These are phyloP conservation scores for Tenualosa ilisha DNA, from an alignment of 2,797 vertebrate genomes.

Conservation along the genomic window DNA sequence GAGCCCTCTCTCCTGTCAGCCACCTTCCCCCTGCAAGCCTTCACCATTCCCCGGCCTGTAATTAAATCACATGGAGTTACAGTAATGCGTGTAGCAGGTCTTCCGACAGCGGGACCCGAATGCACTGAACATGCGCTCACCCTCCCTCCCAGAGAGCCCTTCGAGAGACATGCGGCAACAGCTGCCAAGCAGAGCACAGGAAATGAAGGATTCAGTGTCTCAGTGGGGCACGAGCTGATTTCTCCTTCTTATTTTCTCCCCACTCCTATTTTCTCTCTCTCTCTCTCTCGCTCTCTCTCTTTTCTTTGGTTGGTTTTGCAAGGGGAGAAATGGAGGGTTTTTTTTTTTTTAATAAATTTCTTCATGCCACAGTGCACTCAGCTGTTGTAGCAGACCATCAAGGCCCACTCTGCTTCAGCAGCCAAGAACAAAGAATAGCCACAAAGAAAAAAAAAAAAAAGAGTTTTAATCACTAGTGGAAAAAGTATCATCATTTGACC, in stretches of 20 bases:
- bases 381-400: background rate
- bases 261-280: background rate
- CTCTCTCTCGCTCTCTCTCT: background rate
- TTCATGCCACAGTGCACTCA: conserved; percentile 7
- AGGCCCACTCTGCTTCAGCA: background rate
- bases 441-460: conserved; percentile 28
- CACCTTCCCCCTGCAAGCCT: background rate
- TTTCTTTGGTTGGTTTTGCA: background rate
- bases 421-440: too few species aligned
- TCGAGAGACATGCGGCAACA: conserved; percentile 5
- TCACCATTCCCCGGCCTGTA: conserved; percentile 20
- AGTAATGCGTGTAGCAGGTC: conserved; percentile 42
- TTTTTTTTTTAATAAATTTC: background rate
- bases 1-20: conserved; percentile 40
- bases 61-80: conserved; percentile 32
- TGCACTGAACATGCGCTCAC: background rate
- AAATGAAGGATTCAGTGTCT: conserved; percentile 33
- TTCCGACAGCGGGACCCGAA: conserved; percentile 9
- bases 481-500: conserved; percentile 52
- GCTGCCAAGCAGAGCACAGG: conserved; percentile 38
- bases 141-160: background rate
- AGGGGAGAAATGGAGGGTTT: background rate
- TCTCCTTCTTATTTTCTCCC: background rate
- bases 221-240: background rate
- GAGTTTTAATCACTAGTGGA: conserved; percentile 58